Evolutionary conservation across 2,113 vertebrate genomes (phyloP).

Genomic region (Motacilla tschutschensis): DNA sequence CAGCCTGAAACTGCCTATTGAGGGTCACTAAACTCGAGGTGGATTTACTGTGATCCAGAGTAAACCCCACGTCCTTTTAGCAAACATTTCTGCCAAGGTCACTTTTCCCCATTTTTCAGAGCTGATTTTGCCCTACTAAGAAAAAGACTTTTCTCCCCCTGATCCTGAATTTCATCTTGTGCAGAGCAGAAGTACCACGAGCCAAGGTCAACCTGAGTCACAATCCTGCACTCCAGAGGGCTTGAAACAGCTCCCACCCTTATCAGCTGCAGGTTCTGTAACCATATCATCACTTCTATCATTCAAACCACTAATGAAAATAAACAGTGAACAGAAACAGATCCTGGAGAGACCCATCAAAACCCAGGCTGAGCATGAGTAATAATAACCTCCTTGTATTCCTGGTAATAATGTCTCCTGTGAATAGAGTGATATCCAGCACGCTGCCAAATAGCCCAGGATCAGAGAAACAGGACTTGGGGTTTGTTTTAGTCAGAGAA

Average conservation of each 20-base stretch:
- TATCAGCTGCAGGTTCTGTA: neutral
- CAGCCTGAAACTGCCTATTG: neutral
- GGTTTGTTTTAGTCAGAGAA: neutral
- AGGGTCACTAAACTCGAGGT: neutral
- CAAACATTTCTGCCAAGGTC: neutral
- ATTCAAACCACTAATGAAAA: slow-evolving; percentile 2
- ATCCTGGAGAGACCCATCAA: slow-evolving; percentile 45
- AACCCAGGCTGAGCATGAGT: slow-evolving; percentile 8
- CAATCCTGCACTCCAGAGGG: neutral
- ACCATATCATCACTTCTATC: neutral
- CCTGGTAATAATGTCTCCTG: slow-evolving; percentile 12
- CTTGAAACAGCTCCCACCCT: neutral
- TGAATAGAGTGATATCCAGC: neutral
- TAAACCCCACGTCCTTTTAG: neutral
- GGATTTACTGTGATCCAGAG: rapidly evolving
- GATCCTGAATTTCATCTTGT: neutral
- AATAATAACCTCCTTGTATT: slow-evolving; percentile 42
- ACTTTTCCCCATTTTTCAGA: neutral
- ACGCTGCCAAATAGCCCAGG: neutral
- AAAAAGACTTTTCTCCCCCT: neutral
- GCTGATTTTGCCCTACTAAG: neutral
- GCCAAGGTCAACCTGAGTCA: neutral
- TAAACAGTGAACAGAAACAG: neutral
- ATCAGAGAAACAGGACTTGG: slow-evolving; percentile 14
- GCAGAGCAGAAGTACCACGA: neutral